A percentile compares a stretch with the other conserved stretches of the same genome.
Evolutionary conservation across 2,888 invertebrate genomes (phyloP).

Genomic region (Bombylius discolor): DNA sequence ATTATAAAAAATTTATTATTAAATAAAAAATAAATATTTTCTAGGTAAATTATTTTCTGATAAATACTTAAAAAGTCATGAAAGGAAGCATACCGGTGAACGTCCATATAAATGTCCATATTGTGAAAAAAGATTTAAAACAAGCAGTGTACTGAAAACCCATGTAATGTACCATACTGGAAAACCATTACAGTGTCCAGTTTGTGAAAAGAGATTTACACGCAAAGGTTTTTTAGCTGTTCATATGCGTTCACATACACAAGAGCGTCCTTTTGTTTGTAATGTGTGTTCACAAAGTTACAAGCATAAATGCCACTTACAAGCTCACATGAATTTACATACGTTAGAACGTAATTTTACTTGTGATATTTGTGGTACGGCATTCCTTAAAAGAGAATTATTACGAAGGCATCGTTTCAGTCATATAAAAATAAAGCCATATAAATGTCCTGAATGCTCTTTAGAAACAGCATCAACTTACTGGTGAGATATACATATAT

Average conservation of each 20-base stretch:
- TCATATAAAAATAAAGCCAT: background rate
- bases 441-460: background rate
- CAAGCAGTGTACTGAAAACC: background rate
- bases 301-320: slow-evolving; percentile 1
- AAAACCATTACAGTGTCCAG: slow-evolving; percentile 4
- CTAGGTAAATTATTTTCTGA: too few species aligned
- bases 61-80: background rate
- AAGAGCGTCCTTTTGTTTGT: slow-evolving; percentile 2
- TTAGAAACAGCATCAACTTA: background rate
- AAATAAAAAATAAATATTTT: too few species aligned
- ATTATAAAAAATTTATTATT: too few species aligned
- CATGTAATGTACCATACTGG: slow-evolving; percentile 6
- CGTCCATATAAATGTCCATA: slow-evolving; percentile 1
- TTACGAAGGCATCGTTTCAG: background rate
- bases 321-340: slow-evolving; percentile 1
- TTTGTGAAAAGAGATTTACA: slow-evolving; percentile 7
- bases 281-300: slow-evolving; percentile 1
- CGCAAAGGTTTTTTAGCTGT: slow-evolving; percentile 3
- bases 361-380: slow-evolving; percentile 1
- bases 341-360: background rate
- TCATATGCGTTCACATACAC: slow-evolving; percentile 6
- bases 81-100: slow-evolving; percentile 2
- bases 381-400: background rate
- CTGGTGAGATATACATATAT: background rate
- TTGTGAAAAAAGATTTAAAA: slow-evolving; percentile 1